These are phyloP conservation scores for Xiphophorus hellerii DNA, from an alignment of 2,113 vertebrate species.

Conservation along the genomic window DNA sequence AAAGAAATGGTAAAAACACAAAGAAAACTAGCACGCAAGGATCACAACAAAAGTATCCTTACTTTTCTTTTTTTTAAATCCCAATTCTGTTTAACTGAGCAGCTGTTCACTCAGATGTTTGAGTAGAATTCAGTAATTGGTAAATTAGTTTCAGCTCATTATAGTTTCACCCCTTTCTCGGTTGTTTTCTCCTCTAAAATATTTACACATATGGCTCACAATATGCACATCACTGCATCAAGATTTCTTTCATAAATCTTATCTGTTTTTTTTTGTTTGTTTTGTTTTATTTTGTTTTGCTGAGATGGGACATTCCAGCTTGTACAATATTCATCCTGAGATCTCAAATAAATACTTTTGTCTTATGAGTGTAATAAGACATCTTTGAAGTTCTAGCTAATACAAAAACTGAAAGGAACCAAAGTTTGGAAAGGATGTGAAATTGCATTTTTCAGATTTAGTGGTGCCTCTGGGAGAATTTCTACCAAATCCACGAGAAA, in stretches of 20 bases:
- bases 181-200: not conserved
- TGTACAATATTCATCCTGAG: not conserved
- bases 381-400: not conserved
- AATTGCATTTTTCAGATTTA: conserved; percentile 12
- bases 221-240: not conserved
- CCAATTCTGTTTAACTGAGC: not conserved
- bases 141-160: not conserved
- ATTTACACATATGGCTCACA: not conserved
- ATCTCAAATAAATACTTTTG: not conserved
- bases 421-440: conserved; percentile 4
- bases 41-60: not conserved
- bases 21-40: too few relatives aligned
- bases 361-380: not conserved
- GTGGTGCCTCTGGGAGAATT: not conserved
- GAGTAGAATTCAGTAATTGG: not conserved
- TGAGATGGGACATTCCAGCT: not conserved
- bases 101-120: not conserved
- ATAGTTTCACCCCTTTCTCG: too few relatives aligned
- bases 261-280: not conserved
- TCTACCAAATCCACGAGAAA: not conserved
- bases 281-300: not conserved
- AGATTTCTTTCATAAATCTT: not conserved
- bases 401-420: not conserved
- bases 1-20: too few relatives aligned
- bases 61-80: not conserved